Conservation (phyloP, 2,113 vertebrate species). For the Thermophis baileyi region DNA sequence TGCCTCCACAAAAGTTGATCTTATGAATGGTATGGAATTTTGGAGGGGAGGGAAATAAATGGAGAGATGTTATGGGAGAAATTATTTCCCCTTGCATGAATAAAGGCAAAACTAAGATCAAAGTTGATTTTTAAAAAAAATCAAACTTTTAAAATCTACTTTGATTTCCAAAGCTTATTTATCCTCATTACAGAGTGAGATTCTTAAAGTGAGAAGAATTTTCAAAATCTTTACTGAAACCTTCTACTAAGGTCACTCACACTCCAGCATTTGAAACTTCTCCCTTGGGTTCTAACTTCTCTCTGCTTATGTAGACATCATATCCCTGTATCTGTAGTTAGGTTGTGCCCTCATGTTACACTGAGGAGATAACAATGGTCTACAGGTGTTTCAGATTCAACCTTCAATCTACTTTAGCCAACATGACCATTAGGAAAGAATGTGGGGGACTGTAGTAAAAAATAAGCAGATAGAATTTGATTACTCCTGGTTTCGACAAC, state of each 20-base stretch:
- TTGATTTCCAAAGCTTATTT: neutral
- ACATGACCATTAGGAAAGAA: neutral
- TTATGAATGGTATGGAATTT: neutral
- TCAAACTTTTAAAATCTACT: accelerated
- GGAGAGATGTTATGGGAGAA: neutral
- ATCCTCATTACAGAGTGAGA: neutral
- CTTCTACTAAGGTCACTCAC: neutral
- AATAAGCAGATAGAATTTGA: neutral
- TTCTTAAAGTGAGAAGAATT: neutral
- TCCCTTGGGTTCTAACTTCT: neutral
- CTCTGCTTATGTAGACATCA: neutral
- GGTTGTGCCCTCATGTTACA: neutral
- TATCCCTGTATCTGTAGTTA: neutral
- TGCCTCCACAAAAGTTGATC: neutral
- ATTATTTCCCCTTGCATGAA: neutral
- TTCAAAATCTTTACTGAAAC: neutral
- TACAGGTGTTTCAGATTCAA: neutral
- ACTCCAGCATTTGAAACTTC: neutral
- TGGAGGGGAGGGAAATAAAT: too few relatives aligned
- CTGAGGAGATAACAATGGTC: neutral
- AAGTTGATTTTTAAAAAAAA: neutral
- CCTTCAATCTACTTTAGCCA: neutral
- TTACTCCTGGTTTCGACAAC: neutral
- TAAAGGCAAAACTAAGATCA: neutral
- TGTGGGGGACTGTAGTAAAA: neutral